A percentile compares a stretch with the other conserved stretches of the same genome.
Conservation (phyloP, 2,797 vertebrate species). For the Peromyscus nudipes region DNA sequence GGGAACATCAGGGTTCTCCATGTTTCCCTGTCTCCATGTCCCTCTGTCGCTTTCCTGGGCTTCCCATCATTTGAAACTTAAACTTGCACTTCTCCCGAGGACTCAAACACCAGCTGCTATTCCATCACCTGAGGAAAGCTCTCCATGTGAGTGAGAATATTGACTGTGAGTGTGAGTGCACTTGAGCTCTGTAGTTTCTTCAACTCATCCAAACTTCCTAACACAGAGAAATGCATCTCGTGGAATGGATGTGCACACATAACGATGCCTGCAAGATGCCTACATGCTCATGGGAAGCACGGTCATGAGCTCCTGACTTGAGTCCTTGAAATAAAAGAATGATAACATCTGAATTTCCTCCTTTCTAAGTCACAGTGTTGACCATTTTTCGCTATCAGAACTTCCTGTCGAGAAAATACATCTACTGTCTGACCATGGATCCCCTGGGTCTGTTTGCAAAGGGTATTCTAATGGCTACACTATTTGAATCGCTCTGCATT, state of each 20-base stretch:
- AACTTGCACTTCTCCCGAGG: background rate
- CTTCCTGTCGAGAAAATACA: constrained; percentile 37
- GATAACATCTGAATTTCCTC: constrained; percentile 43
- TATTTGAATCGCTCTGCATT: constrained; percentile 67
- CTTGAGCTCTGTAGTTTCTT: constrained; percentile 23
- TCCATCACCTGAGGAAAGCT: constrained; percentile 30
- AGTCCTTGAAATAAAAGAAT: constrained; percentile 50
- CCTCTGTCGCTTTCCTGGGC: background rate
- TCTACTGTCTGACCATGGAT: constrained; percentile 14
- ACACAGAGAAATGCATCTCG: background rate
- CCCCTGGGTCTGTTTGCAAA: constrained; percentile 65
- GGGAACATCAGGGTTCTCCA: background rate
- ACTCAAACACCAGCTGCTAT: constrained; percentile 59
- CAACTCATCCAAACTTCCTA: constrained; percentile 5
- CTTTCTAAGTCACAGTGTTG: constrained; percentile 15
- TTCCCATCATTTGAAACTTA: constrained; percentile 1
- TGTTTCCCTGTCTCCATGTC: background rate
- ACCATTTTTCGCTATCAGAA: constrained; percentile 36
- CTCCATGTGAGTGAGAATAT: constrained; percentile 7
- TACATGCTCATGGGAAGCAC: background rate
- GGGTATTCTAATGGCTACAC: constrained; percentile 64
- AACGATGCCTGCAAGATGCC: background rate
- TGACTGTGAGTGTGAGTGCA: constrained; percentile 46
- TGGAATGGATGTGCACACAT: background rate
- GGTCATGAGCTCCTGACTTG: background rate